Percentiles rank a stretch among this genome's conserved stretches.
Conservation (phyloP, 2,113 vertebrate species). For the Bombycilla garrulus region DNA sequence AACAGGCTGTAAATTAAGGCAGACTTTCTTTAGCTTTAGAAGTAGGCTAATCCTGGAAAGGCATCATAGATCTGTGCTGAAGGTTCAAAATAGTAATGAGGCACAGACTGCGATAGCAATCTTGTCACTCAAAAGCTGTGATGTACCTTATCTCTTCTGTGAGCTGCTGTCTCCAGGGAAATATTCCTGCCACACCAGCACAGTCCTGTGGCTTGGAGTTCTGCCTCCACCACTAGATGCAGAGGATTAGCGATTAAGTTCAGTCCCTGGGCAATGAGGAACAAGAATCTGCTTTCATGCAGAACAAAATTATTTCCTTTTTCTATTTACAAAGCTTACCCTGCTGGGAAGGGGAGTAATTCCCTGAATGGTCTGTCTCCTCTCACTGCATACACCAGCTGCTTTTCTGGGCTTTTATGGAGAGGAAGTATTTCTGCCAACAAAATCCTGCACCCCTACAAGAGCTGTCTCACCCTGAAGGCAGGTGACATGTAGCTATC, state of each 20-base stretch:
- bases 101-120: slow-evolving; percentile 38
- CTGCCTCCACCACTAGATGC: neutral
- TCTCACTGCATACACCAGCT: neutral
- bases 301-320: neutral
- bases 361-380: neutral
- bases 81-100: slow-evolving; percentile 58
- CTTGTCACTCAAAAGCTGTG: slow-evolving; percentile 29
- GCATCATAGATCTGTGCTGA: slow-evolving; percentile 40
- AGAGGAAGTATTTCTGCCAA: neutral
- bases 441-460: neutral
- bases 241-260: slow-evolving; percentile 37
- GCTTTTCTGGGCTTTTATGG: neutral
- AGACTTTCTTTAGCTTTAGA: slow-evolving; percentile 53
- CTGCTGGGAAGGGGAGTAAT: neutral
- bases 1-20: slow-evolving; percentile 49
- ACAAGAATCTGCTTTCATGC: neutral
- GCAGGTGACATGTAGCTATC: neutral
- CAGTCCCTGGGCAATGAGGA: neutral
- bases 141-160: slow-evolving; percentile 29
- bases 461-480: neutral
- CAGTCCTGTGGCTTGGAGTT: slow-evolving; percentile 12
- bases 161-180: slow-evolving; percentile 42
- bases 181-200: slow-evolving; percentile 28
- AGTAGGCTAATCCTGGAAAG: slow-evolving; percentile 58
- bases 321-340: neutral